A percentile compares a stretch with the other conserved stretches of the same genome.
phyloP scores from a whole-genome alignment of 2,113 vertebrate genomes.

The Hemiscyllium ocellatum region DNA sequence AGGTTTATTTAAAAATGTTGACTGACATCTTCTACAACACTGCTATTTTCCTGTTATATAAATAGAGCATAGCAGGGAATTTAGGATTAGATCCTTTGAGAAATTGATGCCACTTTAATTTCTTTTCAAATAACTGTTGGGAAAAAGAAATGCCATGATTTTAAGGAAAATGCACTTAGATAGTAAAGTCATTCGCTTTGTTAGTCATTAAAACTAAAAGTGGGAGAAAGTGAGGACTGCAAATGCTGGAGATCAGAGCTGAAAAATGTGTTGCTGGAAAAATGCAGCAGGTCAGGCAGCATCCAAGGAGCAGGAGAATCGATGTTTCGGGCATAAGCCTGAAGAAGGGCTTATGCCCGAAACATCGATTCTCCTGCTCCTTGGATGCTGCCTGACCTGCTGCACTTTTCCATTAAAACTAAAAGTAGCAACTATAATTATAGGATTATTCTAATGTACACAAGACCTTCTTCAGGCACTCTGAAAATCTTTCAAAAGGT shows the following conservation, averaged over 20 bases:
- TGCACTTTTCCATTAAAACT: background rate
- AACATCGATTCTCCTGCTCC: too few species aligned
- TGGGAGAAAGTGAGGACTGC: too few species aligned
- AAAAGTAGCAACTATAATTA: conserved; percentile 20
- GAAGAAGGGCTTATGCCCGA: too few species aligned
- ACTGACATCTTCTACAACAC: background rate
- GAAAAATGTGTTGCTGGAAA: too few species aligned
- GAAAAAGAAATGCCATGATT: background rate
- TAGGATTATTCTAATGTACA: background rate
- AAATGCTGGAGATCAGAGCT: too few species aligned
- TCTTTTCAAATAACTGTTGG: background rate
- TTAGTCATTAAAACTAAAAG: conserved; percentile 12
- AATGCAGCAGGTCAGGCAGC: too few species aligned
- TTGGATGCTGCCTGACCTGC: too few species aligned
- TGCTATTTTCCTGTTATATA: background rate
- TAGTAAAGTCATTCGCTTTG: background rate
- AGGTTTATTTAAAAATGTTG: background rate
- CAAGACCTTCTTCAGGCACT: background rate
- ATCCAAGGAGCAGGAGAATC: too few species aligned
- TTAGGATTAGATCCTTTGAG: background rate
- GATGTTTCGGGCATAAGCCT: too few species aligned
- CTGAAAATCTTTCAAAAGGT: conserved; percentile 2
- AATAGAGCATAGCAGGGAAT: background rate
- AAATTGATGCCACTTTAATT: background rate
- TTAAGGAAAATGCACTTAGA: background rate